Conservation (phyloP, 1,140 invertebrate genomes). For the Platorchestia sp. region DNA sequence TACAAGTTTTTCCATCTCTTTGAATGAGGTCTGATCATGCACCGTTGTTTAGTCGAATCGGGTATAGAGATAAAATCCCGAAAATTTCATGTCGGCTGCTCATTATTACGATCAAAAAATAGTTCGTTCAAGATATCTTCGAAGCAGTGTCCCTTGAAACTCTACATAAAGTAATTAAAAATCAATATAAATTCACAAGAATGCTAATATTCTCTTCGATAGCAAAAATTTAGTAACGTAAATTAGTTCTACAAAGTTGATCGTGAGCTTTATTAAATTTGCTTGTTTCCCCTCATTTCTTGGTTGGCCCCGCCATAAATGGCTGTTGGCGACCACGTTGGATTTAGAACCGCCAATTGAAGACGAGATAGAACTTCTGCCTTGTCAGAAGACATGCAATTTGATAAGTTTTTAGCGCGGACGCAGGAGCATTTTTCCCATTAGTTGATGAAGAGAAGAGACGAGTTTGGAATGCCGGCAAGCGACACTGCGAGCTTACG, state of each 20-base stretch:
- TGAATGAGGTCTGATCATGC: neutral
- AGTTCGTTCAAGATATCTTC: neutral
- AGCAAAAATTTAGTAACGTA: neutral
- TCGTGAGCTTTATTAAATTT: neutral
- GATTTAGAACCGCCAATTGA: neutral
- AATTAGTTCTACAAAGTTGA: neutral
- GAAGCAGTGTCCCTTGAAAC: neutral
- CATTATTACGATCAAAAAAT: neutral
- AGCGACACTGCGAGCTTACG: neutral
- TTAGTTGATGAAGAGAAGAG: slow-evolving; percentile 51
- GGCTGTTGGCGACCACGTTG: neutral
- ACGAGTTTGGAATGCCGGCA: slow-evolving; percentile 28
- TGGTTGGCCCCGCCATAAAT: neutral
- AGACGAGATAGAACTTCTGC: neutral
- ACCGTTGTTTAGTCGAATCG: neutral
- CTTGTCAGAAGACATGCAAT: slow-evolving; percentile 35
- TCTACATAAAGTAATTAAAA: neutral
- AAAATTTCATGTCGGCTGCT: neutral
- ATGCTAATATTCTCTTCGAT: neutral
- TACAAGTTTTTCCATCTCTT: neutral
- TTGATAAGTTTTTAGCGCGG: slow-evolving; percentile 35
- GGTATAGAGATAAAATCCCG: neutral
- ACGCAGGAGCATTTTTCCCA: neutral
- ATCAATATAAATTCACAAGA: neutral
- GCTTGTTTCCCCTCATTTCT: neutral